Conservation (phyloP, 2,797 vertebrate species). For the Artibeus lituratus region DNA sequence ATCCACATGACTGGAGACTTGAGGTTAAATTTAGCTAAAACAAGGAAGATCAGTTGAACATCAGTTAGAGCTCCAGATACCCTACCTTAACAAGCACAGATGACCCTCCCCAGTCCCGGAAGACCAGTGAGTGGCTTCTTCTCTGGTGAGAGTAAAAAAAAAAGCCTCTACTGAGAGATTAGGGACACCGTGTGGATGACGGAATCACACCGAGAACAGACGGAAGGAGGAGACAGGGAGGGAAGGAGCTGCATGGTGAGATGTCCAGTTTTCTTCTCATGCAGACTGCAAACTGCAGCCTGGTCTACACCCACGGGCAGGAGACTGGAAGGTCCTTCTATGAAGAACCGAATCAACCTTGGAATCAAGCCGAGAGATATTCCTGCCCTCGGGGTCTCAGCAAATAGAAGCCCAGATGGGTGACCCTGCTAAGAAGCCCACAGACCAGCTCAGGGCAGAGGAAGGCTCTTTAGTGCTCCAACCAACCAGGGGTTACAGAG, state of each 20-base stretch:
- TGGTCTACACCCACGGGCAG: not conserved
- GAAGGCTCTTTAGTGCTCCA: not conserved
- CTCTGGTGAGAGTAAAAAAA: not conserved
- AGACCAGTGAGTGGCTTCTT: not conserved
- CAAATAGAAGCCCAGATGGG: not conserved
- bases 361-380: not conserved
- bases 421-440: not conserved
- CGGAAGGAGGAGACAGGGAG: not conserved
- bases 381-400: not conserved
- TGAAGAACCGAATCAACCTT: not conserved
- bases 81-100: not conserved
- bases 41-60: not conserved
- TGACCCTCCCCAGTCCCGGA: not conserved
- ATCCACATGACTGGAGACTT: not conserved
- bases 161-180: not conserved
- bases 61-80: not conserved
- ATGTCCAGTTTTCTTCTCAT: not conserved
- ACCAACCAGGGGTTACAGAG: not conserved
- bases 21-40: not conserved
- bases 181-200: fast-evolving
- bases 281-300: not conserved
- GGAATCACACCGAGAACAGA: not conserved
- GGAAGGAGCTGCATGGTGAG: not conserved
- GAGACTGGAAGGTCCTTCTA: not conserved
- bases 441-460: not conserved